These are phyloP conservation scores for Crotalus viridis DNA, from an alignment of 2,113 vertebrate species.

Conservation along the genomic window DNA sequence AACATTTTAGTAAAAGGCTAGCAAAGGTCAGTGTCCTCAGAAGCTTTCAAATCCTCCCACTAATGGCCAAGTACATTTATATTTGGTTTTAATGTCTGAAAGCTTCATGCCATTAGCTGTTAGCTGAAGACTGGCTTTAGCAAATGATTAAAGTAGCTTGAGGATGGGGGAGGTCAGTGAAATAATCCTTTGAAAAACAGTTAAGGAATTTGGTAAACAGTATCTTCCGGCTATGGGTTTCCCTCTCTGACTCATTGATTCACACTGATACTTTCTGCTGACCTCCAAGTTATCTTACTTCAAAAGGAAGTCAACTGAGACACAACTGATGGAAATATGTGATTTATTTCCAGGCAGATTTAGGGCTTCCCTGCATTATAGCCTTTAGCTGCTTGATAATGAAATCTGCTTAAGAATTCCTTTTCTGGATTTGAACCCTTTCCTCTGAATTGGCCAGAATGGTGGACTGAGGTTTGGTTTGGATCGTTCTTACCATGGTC, in stretches of 20 bases:
- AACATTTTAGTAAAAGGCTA: neutral
- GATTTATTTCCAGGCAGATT: neutral
- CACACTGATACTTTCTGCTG: neutral
- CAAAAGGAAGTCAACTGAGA: neutral
- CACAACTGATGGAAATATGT: neutral
- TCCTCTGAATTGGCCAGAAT: neutral
- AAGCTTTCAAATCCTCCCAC: neutral
- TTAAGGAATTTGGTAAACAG: neutral
- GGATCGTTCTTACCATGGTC: neutral
- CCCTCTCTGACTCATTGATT: neutral
- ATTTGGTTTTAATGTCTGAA: neutral
- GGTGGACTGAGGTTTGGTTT: neutral
- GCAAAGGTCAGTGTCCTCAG: neutral
- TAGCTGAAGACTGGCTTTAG: neutral
- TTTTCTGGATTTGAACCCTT: neutral
- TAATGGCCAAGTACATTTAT: neutral
- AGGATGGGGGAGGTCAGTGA: neutral
- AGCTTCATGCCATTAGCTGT: neutral
- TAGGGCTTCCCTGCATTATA: neutral
- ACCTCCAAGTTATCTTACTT: neutral
- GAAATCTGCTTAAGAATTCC: neutral
- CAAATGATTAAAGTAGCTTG: neutral
- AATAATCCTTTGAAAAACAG: neutral
- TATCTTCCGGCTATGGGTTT: neutral
- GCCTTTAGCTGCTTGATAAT: neutral